A percentile compares a stretch with the other conserved stretches of the same genome.
These are phyloP conservation scores for Orchestia grillus DNA, from an alignment of 1,140 invertebrate genomes.

Conservation along the genomic window DNA sequence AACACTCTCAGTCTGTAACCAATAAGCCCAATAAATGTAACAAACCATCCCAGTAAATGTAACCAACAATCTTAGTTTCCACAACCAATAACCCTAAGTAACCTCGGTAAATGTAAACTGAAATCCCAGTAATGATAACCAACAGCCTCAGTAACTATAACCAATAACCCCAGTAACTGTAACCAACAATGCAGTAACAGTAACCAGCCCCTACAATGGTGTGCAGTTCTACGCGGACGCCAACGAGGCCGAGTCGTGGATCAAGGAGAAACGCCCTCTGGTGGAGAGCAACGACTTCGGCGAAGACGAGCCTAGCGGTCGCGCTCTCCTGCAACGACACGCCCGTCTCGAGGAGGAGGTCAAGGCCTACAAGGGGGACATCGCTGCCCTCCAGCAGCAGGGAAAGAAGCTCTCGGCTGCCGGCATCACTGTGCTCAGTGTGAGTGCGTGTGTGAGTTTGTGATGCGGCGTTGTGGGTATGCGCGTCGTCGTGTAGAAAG, in stretches of 20 bases:
- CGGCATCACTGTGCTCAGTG: constrained; percentile 83
- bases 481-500: too few relatives aligned
- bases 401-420: constrained; percentile 85
- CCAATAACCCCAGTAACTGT: too few relatives aligned
- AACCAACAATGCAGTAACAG: too few relatives aligned
- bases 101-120: too few relatives aligned
- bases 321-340: constrained; percentile 87
- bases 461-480: too few relatives aligned
- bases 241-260: constrained; percentile 97
- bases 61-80: too few relatives aligned
- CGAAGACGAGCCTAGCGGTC: constrained; percentile 89
- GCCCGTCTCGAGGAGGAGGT: constrained; percentile 91
- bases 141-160: too few relatives aligned
- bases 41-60: too few relatives aligned
- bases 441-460: constrained; percentile 69
- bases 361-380: constrained; percentile 89
- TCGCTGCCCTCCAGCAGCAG: constrained; percentile 86
- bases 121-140: too few relatives aligned
- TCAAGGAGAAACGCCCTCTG: constrained; percentile 91
- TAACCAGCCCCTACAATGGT: neutral
- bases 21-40: too few relatives aligned
- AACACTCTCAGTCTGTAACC: too few relatives aligned
- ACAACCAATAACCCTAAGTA: too few relatives aligned
- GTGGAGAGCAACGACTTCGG: constrained; percentile 90
- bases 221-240: constrained; percentile 94